These are phyloP conservation scores for Anorthoa munda DNA, from an alignment of 2,888 invertebrate genomes.

Conservation along the genomic window DNA sequence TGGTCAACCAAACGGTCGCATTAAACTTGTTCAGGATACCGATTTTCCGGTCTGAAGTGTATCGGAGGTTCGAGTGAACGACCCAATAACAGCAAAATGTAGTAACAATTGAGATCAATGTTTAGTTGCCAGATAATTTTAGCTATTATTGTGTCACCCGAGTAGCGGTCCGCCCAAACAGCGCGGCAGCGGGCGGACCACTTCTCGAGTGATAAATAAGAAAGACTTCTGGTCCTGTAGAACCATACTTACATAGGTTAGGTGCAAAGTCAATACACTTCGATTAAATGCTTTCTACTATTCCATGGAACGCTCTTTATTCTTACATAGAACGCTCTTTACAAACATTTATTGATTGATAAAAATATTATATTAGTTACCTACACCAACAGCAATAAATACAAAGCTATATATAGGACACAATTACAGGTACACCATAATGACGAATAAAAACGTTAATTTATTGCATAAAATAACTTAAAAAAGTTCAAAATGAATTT, in stretches of 20 bases:
- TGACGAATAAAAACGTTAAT: neutral
- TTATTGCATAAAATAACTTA: neutral
- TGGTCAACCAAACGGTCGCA: constrained; percentile 30
- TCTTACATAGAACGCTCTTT: too few species aligned
- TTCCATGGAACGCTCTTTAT: too few species aligned
- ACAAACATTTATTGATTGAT: too few species aligned
- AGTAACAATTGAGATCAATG: constrained; percentile 36
- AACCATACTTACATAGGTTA: neutral
- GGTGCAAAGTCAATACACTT: neutral
- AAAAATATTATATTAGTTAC: too few species aligned
- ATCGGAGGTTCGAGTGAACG: constrained; percentile 67
- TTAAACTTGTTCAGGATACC: constrained; percentile 48
- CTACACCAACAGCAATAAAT: too few species aligned
- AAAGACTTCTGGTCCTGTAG: neutral
- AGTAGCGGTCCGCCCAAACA: constrained; percentile 51
- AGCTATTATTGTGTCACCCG: constrained; percentile 66
- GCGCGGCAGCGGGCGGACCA: too few species aligned
- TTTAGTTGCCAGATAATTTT: constrained; percentile 73
- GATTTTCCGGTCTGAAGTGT: constrained; percentile 54
- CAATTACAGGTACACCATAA: too few species aligned
- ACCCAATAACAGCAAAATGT: constrained; percentile 55
- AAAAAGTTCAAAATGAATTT: neutral
- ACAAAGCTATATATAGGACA: too few species aligned
- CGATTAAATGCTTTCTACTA: neutral
- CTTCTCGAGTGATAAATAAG: too few species aligned